Evolutionary conservation across 2,113 vertebrate species (phyloP), one percentile per base, ranked within the genome.

Genomic region (Cyprinodon variegatus): DNA sequence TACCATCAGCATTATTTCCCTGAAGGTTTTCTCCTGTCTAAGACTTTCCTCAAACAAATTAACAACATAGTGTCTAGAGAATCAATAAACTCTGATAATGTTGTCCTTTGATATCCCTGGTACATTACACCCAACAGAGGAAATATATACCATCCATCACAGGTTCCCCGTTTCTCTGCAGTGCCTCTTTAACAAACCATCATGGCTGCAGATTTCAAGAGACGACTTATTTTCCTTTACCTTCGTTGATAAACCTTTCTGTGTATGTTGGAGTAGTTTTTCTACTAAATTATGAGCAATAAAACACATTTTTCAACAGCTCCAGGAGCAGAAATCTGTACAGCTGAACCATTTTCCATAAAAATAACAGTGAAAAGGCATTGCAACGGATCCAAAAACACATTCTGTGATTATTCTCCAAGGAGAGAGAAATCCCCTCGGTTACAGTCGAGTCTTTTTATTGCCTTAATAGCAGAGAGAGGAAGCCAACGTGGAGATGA

Each of bases 371-470:
- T 20, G 1, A 45, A 45, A 10, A 9, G 0, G 17, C 1, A 15
- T 48, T 20, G 17, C 7, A n/a, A 9, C 10, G 9, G n/a, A 53
- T 20, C 7, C 50, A 57, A n/a, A 50, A 57, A 57, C 10, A 20
- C 50, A 57, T 57, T 7, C 4, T 20, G 17, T 14, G 0, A 57
- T n/a, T 57, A 20, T 9, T 2, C 17, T 2, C 8, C 8, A n/a
- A 20, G 48, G 15, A 20, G 17, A 53, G 17, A 57, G 50, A 57
- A 57, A 57, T 57, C 7, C 50, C 2, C 6, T 8, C 20, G 2
- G 14, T 10, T 38, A 10, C 10, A 64, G 17, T 76, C 66, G 46
- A 29, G 81, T 76, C 64, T 66, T 46, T 60, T 75, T 68, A 1
- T 10, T 72, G 48, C 7, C 3, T 39, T n/a, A 63, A n/a, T 37